These are phyloP conservation scores for Melanotaenia trifasciata DNA, from an alignment of 2,797 vertebrate species.

Conservation along the genomic window DNA sequence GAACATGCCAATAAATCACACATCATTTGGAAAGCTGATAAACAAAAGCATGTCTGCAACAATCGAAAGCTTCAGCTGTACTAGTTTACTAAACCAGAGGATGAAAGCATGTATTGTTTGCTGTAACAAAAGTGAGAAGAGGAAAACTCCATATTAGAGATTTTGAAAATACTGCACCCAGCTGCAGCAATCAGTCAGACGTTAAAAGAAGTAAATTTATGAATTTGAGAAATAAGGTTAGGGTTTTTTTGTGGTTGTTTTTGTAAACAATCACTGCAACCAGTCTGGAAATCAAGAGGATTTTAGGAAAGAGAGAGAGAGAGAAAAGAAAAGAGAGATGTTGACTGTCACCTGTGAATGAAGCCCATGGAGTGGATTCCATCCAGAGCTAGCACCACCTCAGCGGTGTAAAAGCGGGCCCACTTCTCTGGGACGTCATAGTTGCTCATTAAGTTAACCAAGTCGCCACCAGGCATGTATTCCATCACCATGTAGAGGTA, in stretches of 20 bases:
- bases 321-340: background rate
- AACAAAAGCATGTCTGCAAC: background rate
- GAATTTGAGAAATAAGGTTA: background rate
- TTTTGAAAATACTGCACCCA: constrained; percentile 6
- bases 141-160: constrained; percentile 3
- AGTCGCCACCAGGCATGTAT: constrained; percentile 98
- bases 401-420: constrained; percentile 98
- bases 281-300: background rate
- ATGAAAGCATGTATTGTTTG: background rate
- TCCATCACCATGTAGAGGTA: constrained; percentile 99
- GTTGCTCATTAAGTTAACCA: constrained; percentile 99
- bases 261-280: background rate
- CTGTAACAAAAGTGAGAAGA: background rate
- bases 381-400: constrained; percentile 97
- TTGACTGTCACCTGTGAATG: constrained; percentile 91
- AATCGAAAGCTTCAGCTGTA: background rate
- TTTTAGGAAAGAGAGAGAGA: background rate
- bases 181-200: constrained; percentile 17
- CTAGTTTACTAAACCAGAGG: background rate
- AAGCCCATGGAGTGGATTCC: constrained; percentile 99
- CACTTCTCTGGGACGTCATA: constrained; percentile 98
- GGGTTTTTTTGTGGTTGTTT: background rate
- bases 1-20: background rate
- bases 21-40: background rate
- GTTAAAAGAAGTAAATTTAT: constrained; percentile 1